Evolutionary conservation across 2,113 vertebrate species (phyloP).

Genomic region (Cavia aperea): DNA sequence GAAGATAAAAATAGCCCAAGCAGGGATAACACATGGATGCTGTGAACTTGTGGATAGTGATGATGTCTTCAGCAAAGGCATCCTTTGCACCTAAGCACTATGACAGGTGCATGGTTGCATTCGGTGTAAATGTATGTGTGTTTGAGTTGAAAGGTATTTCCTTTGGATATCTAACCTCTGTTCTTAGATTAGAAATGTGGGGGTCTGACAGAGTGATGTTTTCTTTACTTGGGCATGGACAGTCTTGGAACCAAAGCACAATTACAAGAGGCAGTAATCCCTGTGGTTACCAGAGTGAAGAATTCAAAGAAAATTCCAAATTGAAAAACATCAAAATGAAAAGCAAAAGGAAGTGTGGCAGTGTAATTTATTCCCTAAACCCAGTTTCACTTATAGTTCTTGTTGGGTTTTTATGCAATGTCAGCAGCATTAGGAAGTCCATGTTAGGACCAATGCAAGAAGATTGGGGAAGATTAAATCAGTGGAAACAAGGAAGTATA

Average conservation of each 20-base stretch:
- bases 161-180: background rate
- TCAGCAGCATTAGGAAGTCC: background rate
- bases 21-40: background rate
- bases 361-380: background rate
- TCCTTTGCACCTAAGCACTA: background rate
- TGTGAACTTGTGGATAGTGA: background rate
- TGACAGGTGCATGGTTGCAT: background rate
- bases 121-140: background rate
- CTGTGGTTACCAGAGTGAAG: background rate
- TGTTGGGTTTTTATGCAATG: background rate
- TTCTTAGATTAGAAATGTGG: background rate
- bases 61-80: background rate
- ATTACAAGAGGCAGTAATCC: background rate
- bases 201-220: background rate
- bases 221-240: background rate
- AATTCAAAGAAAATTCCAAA: background rate
- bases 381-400: background rate
- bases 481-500: background rate
- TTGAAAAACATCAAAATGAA: slow-evolving; percentile 1
- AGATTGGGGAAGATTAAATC: background rate
- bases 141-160: background rate
- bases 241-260: background rate
- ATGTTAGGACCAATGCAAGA: background rate
- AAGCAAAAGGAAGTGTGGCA: background rate
- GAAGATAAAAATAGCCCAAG: too few species aligned